phyloP scores from a whole-genome alignment of 2,113 vertebrate genomes.

The Hoplias malabaricus region DNA sequence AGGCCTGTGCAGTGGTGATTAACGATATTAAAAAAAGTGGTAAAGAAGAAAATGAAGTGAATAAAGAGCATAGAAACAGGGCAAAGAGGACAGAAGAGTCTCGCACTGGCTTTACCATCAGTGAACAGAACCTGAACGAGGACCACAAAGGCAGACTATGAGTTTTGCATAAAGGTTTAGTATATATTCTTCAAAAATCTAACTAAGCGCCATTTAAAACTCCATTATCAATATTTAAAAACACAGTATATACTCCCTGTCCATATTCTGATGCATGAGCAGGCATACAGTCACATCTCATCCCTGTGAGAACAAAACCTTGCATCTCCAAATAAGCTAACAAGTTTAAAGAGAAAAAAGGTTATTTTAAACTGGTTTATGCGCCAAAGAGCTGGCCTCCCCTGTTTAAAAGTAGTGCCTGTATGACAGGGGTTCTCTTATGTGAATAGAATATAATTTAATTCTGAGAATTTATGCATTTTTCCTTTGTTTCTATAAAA shows the following conservation, averaged over 20 bases:
- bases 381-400: no score
- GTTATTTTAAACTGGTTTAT: no score
- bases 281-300: not conserved
- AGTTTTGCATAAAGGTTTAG: constrained; percentile 41
- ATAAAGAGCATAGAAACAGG: not conserved
- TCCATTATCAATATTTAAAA: no score
- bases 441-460: no score
- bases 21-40: not conserved
- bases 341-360: no score
- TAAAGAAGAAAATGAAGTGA: not conserved
- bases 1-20: constrained; percentile 17
- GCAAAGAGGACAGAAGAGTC: not conserved
- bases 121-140: constrained; percentile 28
- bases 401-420: no score
- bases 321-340: no score
- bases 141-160: constrained; percentile 57
- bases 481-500: no score
- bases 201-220: no score
- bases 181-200: no score
- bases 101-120: not conserved
- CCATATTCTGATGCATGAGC: not conserved
- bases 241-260: not conserved
- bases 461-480: no score
- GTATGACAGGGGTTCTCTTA: no score
- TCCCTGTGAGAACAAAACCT: not conserved